phyloP scores from a whole-genome alignment of 2,797 vertebrate species.

The Octomys mimax region DNA sequence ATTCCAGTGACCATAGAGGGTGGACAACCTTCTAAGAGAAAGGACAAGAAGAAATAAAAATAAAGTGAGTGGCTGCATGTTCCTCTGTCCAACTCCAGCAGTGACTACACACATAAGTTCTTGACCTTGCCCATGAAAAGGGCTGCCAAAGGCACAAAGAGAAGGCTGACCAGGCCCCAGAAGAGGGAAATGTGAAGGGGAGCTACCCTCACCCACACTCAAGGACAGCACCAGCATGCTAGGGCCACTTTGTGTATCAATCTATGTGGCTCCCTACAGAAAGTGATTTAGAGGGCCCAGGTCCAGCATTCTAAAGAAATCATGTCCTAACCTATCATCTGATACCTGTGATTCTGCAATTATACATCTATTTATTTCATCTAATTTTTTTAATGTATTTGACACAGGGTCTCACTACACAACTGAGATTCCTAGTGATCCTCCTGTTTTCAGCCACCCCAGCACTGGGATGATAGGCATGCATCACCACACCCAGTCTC shows the following conservation, averaged over 20 bases:
- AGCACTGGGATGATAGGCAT: no score
- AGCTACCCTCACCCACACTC: neutral
- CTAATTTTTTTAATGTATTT: neutral
- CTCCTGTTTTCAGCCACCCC: no score
- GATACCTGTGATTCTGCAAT: neutral
- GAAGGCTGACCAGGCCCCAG: neutral
- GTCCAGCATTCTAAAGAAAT: neutral
- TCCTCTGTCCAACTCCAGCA: neutral
- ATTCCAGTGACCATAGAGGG: conserved; percentile 82
- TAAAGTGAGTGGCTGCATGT: conserved; percentile 58
- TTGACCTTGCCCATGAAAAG: neutral
- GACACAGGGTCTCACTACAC: no score
- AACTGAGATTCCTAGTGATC: no score
- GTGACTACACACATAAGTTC: neutral
- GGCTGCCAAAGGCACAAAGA: neutral
- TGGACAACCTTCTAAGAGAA: conserved; percentile 78
- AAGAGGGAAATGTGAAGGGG: neutral
- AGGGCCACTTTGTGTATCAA: neutral
- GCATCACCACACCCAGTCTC: no score
- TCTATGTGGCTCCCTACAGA: neutral
- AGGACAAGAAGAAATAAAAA: conserved; percentile 72
- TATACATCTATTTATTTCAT: conserved; percentile 3
- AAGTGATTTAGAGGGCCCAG: neutral
- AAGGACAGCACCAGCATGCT: neutral
- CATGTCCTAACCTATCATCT: neutral